Base-by-base conservation (phyloP, 92 coral and sea anemone species). In the Nematostella vectensis region DNA sequence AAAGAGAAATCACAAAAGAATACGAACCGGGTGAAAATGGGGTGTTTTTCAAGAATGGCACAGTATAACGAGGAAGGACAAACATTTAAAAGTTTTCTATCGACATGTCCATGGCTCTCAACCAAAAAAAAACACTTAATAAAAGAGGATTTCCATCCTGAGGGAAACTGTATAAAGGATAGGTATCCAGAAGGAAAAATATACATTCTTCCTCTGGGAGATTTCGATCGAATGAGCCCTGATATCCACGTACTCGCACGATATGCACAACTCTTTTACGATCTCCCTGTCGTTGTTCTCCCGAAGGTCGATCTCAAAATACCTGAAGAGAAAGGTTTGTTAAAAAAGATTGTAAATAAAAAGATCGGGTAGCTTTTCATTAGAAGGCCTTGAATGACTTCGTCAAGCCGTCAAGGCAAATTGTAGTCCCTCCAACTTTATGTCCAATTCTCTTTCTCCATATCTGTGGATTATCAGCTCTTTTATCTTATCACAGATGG, bases 111-210 rank as follows among this genome's bases (percentile, higher is more conserved):
- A 20, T 81, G 83, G 83, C 75, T 81, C 31, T 76, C 78, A 29
- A 51, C 58, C 18, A 67, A 70, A 21, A 80, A 59, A 37, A 57
- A 58, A 13, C 56, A 63, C 24, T 28, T 57, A 28, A 31, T 61
- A 29, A 74, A 49, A 11, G 76, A 75, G 60, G 69, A 24, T 4
- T 80, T 68, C 18, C 31, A 25, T 11, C 53, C 87, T 2, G 61
- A 60, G 16, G 83, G 83, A n/a, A 55, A 53, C 36, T 59, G 61
- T 37, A 50, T 81, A 25, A 63, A 25, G 11, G 79, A 64, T n/a
- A 81, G 73, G 39, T 76, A 81, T 47, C 88, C 88, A 0, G 83
- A 81, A 4, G 88, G 88, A 18, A 69, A 68, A 65, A 64, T 81
- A 1, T 81, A 76, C 30, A 28, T 81, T 9, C 74, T 61, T 20